Percentiles rank a stretch among this genome's conserved stretches.
These are phyloP conservation scores for Eremobia ochroleuca DNA, from an alignment of 2,888 invertebrate genomes.

Conservation along the genomic window DNA sequence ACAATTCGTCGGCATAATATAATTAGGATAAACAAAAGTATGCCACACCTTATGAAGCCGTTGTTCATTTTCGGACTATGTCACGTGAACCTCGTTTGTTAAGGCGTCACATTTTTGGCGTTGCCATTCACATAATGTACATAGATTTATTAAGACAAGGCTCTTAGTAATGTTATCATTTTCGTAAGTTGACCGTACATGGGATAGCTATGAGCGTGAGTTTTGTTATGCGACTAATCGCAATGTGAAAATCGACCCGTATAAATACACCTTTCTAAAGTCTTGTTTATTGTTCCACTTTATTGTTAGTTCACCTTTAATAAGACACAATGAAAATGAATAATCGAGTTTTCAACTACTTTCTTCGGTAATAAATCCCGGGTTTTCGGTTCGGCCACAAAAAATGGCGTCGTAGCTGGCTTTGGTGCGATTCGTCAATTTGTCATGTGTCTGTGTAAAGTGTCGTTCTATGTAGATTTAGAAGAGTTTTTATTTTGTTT, in stretches of 20 bases:
- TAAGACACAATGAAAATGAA: constrained; percentile 65
- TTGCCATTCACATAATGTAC: background rate
- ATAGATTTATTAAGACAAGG: background rate
- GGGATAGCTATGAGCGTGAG: background rate
- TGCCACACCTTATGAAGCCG: background rate
- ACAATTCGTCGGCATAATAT: no score
- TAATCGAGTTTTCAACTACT: constrained; percentile 62
- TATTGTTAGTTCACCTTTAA: constrained; percentile 53
- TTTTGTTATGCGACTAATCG: background rate
- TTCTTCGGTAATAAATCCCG: constrained; percentile 51
- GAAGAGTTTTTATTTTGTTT: constrained; percentile 54
- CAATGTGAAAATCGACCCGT: background rate
- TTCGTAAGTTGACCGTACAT: background rate
- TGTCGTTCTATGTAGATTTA: constrained; percentile 60
- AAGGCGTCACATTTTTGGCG: background rate
- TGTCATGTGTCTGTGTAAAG: constrained; percentile 53
- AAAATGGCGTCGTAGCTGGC: constrained; percentile 31
- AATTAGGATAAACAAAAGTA: no score
- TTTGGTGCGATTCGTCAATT: constrained; percentile 55
- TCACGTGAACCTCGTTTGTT: background rate
- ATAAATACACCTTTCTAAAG: constrained; percentile 10
- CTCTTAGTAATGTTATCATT: background rate
- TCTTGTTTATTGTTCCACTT: constrained; percentile 41
- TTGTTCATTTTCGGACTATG: background rate
- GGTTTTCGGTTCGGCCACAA: constrained; percentile 38